phyloP scores from a whole-genome alignment of 2,888 invertebrate genomes.

The Serripes groenlandicus region DNA sequence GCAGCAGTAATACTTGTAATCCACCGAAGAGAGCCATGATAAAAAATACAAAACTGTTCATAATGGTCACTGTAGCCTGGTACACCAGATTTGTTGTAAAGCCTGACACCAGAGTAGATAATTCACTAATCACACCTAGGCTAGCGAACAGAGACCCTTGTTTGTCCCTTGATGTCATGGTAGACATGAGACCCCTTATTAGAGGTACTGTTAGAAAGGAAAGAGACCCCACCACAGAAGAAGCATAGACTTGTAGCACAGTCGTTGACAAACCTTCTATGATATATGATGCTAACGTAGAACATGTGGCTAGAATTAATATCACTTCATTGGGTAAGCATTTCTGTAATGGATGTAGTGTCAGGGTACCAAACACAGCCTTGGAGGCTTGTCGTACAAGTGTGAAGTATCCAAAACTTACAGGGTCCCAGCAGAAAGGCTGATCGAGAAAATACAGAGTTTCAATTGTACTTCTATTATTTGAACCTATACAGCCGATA shows the following conservation, averaged over 20 bases:
- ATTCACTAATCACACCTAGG: constrained; percentile 33
- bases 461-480: constrained; percentile 40
- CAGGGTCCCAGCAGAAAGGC: constrained; percentile 60
- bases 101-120: constrained; percentile 20
- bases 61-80: constrained; percentile 38
- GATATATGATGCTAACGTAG: constrained; percentile 27
- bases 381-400: constrained; percentile 26
- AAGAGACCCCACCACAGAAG: constrained; percentile 36
- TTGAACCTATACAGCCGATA: constrained; percentile 14
- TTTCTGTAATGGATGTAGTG: constrained; percentile 36
- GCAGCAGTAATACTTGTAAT: constrained; percentile 4
- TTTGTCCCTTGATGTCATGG: constrained; percentile 43
- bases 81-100: constrained; percentile 38
- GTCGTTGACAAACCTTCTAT: constrained; percentile 52
- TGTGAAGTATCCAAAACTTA: constrained; percentile 38
- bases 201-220: constrained; percentile 48
- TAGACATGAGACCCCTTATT: constrained; percentile 57
- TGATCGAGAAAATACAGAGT: constrained; percentile 52
- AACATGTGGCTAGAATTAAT: constrained; percentile 30
- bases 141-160: constrained; percentile 60
- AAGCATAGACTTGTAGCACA: constrained; percentile 38
- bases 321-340: constrained; percentile 48
- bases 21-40: constrained; percentile 41
- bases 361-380: constrained; percentile 32
- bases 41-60: constrained; percentile 57